Evolutionary conservation across 2,888 invertebrate genomes (phyloP).

Genomic region (Diachrysia chrysitis): DNA sequence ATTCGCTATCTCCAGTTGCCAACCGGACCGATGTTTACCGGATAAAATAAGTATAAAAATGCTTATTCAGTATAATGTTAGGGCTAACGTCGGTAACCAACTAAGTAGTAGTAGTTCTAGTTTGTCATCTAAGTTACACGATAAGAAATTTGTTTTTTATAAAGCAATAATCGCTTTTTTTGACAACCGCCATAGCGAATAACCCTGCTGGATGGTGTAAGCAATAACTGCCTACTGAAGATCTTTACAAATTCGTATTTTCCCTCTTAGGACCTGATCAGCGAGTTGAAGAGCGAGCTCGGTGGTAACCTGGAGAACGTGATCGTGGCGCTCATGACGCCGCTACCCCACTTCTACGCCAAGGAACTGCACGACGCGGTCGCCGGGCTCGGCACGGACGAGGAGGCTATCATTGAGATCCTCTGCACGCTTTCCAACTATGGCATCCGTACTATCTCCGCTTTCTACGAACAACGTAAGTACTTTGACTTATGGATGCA

Average conservation of each 20-base stretch:
- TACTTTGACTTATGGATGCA: constrained; percentile 42
- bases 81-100: no score
- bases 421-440: constrained; percentile 97
- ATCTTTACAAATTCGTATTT: neutral
- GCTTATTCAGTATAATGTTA: no score
- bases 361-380: constrained; percentile 96
- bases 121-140: no score
- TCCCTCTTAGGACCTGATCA: constrained; percentile 91
- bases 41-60: no score
- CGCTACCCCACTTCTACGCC: constrained; percentile 96
- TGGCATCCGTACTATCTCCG: constrained; percentile 95
- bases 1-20: no score
- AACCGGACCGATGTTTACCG: no score
- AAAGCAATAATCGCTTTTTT: no score
- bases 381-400: constrained; percentile 95
- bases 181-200: no score
- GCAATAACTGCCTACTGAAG: no score
- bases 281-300: constrained; percentile 96
- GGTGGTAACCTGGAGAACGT: constrained; percentile 97
- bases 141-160: no score
- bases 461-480: constrained; percentile 95
- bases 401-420: constrained; percentile 97
- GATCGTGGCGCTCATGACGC: constrained; percentile 97
- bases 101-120: no score
- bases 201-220: no score